Conservation (phyloP, 2,797 vertebrate genomes). For the Luscinia luscinia region DNA sequence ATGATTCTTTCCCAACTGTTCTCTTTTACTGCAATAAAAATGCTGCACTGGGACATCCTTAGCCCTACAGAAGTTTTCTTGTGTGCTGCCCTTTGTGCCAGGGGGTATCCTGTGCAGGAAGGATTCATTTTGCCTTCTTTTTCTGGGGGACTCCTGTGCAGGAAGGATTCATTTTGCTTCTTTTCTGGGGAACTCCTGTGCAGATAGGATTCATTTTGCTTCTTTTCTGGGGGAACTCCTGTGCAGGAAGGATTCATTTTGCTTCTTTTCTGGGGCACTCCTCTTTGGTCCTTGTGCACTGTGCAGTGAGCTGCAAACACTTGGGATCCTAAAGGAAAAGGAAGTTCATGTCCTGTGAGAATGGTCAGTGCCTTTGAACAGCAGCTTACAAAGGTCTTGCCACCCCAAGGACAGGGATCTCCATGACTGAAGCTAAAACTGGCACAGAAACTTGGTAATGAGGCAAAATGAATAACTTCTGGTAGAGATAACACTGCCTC, state of each 20-base stretch:
- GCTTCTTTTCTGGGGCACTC: constrained; percentile 39
- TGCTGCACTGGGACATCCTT: neutral
- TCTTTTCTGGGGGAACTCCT: constrained; percentile 38
- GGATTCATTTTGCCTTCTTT: constrained; percentile 22
- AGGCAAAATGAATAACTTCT: neutral
- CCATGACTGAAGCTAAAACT: neutral
- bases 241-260: neutral
- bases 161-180: constrained; percentile 20
- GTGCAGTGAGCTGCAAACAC: constrained; percentile 32
- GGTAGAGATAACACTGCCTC: neutral
- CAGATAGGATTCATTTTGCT: neutral
- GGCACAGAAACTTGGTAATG: neutral
- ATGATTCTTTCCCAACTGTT: neutral
- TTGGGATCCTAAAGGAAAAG: constrained; percentile 32
- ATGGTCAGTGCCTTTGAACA: neutral
- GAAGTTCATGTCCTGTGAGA: neutral
- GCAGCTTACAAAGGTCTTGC: neutral
- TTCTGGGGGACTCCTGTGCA: neutral
- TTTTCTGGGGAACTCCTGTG: constrained; percentile 34
- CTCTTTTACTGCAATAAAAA: neutral
- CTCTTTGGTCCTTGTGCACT: constrained; percentile 42
- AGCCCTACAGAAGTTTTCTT: neutral
- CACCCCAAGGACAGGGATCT: neutral
- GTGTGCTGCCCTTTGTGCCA: neutral
- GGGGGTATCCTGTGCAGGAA: neutral